Percentiles rank a stretch among this genome's conserved stretches.
These are phyloP conservation scores for Agrypnus murinus DNA, from an alignment of 2,888 invertebrate genomes.

Conservation along the genomic window DNA sequence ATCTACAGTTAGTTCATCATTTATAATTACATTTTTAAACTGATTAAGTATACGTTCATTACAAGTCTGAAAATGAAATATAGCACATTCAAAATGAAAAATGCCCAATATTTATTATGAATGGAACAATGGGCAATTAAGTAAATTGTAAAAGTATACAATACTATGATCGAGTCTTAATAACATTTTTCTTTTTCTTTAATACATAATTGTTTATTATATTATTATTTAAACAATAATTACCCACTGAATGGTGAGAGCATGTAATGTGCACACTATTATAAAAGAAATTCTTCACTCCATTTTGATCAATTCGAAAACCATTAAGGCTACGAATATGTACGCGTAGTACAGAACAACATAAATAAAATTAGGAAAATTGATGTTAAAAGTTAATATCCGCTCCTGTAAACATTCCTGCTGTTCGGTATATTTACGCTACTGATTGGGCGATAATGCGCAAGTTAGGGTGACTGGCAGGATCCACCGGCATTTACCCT, in stretches of 20 bases:
- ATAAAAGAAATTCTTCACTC: no score
- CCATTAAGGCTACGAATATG: slow-evolving; percentile 13
- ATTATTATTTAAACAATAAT: no score
- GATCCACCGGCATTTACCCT: slow-evolving; percentile 65
- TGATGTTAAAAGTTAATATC: slow-evolving; percentile 54
- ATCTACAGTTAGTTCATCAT: slow-evolving; percentile 2
- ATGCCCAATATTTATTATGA: slow-evolving; percentile 37
- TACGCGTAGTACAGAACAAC: background rate
- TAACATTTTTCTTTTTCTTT: no score
- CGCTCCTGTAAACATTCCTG: slow-evolving; percentile 50
- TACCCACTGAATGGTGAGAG: no score
- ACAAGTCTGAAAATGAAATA: slow-evolving; percentile 27
- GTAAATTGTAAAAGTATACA: slow-evolving; percentile 20
- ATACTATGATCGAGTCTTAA: no score
- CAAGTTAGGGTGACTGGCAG: slow-evolving; percentile 67
- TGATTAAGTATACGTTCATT: slow-evolving; percentile 34
- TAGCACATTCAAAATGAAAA: slow-evolving; percentile 33
- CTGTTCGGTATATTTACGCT: slow-evolving; percentile 43
- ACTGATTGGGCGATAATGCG: slow-evolving; percentile 54
- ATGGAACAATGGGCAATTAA: slow-evolving; percentile 41
- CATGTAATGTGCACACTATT: no score
- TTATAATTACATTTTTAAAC: slow-evolving; percentile 24
- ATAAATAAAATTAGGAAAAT: slow-evolving; percentile 52
- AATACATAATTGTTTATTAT: no score
- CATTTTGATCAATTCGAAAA: background rate